Percentiles rank a stretch among this genome's conserved stretches.
These are phyloP conservation scores for Rhincodon typus DNA, from an alignment of 2,797 vertebrate species.

Conservation along the genomic window DNA sequence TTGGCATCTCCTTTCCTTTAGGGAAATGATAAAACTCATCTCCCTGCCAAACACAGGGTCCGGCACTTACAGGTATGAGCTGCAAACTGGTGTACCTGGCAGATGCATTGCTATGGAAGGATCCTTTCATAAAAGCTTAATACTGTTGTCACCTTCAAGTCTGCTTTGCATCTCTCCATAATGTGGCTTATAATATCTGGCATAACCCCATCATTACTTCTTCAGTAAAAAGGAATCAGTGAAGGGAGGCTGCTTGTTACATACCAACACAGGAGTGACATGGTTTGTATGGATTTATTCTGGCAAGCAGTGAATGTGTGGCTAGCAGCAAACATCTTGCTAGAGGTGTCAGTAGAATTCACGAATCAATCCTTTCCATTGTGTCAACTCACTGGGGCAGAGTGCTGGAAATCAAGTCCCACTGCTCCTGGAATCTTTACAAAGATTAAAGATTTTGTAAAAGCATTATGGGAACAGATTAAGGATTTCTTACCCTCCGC, in stretches of 20 bases:
- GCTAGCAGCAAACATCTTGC: neutral
- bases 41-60: neutral
- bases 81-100: neutral
- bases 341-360: neutral
- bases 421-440: too few species aligned
- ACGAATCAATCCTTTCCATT: neutral
- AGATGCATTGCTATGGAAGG: neutral
- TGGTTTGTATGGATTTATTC: neutral
- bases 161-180: neutral
- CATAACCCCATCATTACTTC: neutral
- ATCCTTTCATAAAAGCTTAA: neutral
- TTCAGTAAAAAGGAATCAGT: neutral
- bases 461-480: neutral
- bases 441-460: too few species aligned
- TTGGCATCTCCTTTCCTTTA: neutral
- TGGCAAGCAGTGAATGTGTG: neutral
- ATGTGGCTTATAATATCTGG: neutral
- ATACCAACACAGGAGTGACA: neutral
- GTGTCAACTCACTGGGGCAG: neutral
- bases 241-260: neutral
- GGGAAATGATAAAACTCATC: neutral
- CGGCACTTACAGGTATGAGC: neutral
- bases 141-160: neutral
- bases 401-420: neutral
- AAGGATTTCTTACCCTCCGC: neutral